Evolutionary conservation across 2,113 vertebrate genomes (phyloP), one percentile per base, ranked within the genome.

Genomic region (Dryoscopus gambensis): DNA sequence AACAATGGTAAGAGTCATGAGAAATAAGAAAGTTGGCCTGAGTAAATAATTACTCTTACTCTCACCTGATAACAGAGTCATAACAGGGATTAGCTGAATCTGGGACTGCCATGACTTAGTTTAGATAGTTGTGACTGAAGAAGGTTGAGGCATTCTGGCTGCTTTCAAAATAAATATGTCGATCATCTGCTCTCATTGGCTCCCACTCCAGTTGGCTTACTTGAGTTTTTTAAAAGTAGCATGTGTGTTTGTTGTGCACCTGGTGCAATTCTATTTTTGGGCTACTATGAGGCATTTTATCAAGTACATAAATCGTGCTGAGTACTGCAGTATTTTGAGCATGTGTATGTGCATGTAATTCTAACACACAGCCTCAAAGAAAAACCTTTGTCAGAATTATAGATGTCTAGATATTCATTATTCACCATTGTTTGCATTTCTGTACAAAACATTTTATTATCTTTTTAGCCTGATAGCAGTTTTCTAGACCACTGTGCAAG

Each of bases 151-250:
- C 93, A 60, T 95, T 91, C 86, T 94, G 81, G 53, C 57, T 94
- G 86, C 91, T 95, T 97, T 95, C 95, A 92, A 95, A 97, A 91
- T 87, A 96, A 90, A 77, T 87, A 92, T 89, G 93, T 87, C 1
- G 12, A 89, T 97, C 93, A 92, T 97, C 80, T 96, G 94, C 74
- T 94, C 49, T 75, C 87, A 91, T 79, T 89, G 95, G 80, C 94
- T 95, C 65, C 52, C 60, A 82, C 65, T 91, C 62, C 65, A 71
- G 62, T 76, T 89, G 86, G 86, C 87, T 94, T 91, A 22, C 64
- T 93, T 74, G 25, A 46, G 62, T 49, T 92, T 91, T 88, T 96
- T 75, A 27, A 37, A 88, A 94, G 92, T 90, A 84, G 39, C 18
- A 11, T 84, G 52, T 78, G 79, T 92, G 65, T 70, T 93, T 95